These are phyloP conservation scores for Neostethus bicornis DNA, from an alignment of 2,797 vertebrate genomes.

Conservation along the genomic window DNA sequence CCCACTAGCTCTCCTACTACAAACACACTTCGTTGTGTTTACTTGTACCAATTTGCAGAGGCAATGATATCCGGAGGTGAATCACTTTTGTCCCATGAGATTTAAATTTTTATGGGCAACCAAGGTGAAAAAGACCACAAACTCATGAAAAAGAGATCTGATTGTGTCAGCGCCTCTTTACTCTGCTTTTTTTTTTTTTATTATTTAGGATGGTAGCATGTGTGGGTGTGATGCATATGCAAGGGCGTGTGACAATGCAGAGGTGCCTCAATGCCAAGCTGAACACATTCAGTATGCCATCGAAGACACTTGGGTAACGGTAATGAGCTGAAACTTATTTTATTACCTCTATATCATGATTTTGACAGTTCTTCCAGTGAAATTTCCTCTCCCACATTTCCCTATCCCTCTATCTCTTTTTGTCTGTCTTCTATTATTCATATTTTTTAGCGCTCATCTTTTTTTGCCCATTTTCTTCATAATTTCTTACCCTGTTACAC, in stretches of 20 bases:
- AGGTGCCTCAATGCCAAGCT: constrained; percentile 20
- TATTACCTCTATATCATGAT: constrained; percentile 31
- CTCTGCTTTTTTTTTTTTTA: not conserved
- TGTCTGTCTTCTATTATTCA: constrained; percentile 4
- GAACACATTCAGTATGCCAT: constrained; percentile 46
- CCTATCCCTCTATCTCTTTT: constrained; percentile 7
- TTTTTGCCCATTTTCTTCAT: constrained; percentile 12
- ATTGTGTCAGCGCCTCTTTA: constrained; percentile 54
- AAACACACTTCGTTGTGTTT: not conserved
- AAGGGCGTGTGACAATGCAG: constrained; percentile 43
- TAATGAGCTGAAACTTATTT: constrained; percentile 37
- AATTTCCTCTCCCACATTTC: constrained; percentile 8
- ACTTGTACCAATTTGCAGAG: not conserved
- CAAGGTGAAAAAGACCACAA: constrained; percentile 35
- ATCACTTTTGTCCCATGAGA: constrained; percentile 16
- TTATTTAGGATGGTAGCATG: constrained; percentile 11
- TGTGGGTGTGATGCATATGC: constrained; percentile 4
- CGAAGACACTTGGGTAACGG: constrained; percentile 23
- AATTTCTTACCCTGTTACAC: constrained; percentile 36
- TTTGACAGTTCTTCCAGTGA: constrained; percentile 10
- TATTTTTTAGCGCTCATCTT: constrained; percentile 3
- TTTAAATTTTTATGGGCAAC: constrained; percentile 18
- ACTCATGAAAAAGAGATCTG: constrained; percentile 32
- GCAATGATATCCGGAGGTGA: constrained; percentile 24
- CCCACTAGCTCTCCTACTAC: not conserved